Base-by-base conservation (phyloP, 2,113 vertebrate species). In the Rhea americana region DNA sequence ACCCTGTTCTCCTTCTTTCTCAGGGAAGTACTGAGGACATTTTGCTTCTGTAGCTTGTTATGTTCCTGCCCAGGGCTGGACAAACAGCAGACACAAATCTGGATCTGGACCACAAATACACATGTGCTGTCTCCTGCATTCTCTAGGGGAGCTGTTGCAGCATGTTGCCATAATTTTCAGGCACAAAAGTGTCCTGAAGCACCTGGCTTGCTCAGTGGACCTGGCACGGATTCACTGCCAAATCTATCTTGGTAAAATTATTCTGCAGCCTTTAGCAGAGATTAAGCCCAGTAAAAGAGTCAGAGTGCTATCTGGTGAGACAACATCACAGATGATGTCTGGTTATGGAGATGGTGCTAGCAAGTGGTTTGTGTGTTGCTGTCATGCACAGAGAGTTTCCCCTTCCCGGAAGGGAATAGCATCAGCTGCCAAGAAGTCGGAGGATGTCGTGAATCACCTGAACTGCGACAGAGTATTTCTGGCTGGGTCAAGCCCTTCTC, bases 41-140 rank as follows among this genome's bases (percentile, higher is more conserved):
- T 87, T 65, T 53, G 8, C 18, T 26, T 62, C 13, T 7, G 37
- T 28, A 82, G 20, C 13, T 77, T 85, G 45, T 73, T 7, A 2
- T 66, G 50, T 4, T 61, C 4, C 68, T 55, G 39, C 55, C 82
- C 13, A 56, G 11, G 5, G 6, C 25, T 76, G 75, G 45, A 73
- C 19, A 58, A 91, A 62, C 1, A 2, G 17, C 11, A 74, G 9
- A 7, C 18, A 80, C n/a, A 50, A 41, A 20, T 24, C 30, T 58
- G 67, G 32, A 35, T 76, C 32, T 85, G 37, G 41, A 83, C 37
- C 30, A n/a, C 76, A 79, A 28, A 39, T 28, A 48, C 7, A 13
- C 0, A 0, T 13, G 9, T 41, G 41, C 21, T 0, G 0, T 30
- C 15, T 66, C 32, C 13, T 41, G 6, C 2, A 0, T 30, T 66